Conservation (phyloP, 1,140 invertebrate genomes). For the Ceratosolen fusciceps region DNA sequence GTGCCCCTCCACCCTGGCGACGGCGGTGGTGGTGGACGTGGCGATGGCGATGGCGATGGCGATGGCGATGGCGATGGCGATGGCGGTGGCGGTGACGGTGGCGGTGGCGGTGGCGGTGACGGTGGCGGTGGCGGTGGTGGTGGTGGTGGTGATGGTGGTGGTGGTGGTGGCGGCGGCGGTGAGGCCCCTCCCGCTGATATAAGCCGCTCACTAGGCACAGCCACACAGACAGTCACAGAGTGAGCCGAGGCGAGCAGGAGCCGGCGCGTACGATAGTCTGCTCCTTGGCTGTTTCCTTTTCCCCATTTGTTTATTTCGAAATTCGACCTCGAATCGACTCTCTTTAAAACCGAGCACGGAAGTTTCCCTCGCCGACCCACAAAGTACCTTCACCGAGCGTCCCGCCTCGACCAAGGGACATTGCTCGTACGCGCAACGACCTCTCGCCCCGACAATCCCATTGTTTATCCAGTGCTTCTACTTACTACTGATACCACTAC, state of each 20-base stretch:
- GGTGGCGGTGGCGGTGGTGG: no score
- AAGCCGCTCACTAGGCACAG: constrained; percentile 70
- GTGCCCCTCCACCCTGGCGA: not conserved
- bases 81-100: constrained; percentile 5
- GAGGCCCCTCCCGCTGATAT: constrained; percentile 72
- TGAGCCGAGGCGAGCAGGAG: constrained; percentile 63
- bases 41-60: not conserved
- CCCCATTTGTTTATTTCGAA: not conserved
- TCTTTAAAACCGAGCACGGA: no score
- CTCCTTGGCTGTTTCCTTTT: constrained; percentile 30
- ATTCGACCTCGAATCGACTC: no score
- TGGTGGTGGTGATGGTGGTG: constrained; percentile 11
- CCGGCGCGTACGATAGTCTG: constrained; percentile 57
- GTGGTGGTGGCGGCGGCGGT: constrained; percentile 13
- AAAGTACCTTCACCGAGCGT: not conserved
- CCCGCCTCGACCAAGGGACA: no score
- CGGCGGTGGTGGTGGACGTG: not conserved
- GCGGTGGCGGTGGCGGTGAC: not conserved
- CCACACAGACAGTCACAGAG: constrained; percentile 71
- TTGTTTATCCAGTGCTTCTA: no score
- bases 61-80: no score
- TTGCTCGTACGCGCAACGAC: no score
- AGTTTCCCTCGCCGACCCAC: not conserved
- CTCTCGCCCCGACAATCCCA: no score
- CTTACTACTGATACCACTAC: no score